Conservation (phyloP, 2,113 vertebrate genomes). For the Pseudonaja textilis region DNA sequence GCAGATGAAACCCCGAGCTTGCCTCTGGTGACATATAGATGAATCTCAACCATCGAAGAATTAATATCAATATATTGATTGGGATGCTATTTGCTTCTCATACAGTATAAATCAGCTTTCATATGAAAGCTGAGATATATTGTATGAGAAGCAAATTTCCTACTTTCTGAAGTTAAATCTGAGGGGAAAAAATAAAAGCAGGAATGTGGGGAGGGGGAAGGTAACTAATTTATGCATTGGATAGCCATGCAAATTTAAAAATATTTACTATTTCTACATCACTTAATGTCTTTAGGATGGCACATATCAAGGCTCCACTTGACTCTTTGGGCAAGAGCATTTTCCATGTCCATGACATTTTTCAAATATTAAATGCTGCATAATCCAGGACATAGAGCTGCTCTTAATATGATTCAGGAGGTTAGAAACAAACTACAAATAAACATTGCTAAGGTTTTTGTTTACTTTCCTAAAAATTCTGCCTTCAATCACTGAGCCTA, state of each 20-base stretch:
- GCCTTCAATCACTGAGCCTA: conserved; percentile 18
- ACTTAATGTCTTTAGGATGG: conserved; percentile 32
- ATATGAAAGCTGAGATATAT: background rate
- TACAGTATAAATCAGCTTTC: too few relatives aligned
- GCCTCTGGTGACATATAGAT: background rate
- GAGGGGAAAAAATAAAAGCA: conserved; percentile 11
- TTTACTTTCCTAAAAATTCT: conserved; percentile 49
- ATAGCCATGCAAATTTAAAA: conserved; percentile 38
- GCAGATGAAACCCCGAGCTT: background rate
- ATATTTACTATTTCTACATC: conserved; percentile 23
- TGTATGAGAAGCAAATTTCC: background rate
- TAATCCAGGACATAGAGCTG: conserved; percentile 27
- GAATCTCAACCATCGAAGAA: background rate
- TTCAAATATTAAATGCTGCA: conserved; percentile 29
- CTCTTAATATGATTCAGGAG: conserved; percentile 36
- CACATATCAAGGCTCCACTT: conserved; percentile 13
- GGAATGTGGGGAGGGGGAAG: fast-evolving
- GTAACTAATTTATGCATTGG: conserved; percentile 20
- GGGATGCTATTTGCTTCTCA: background rate
- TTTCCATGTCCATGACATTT: conserved; percentile 15
- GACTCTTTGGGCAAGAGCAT: background rate
- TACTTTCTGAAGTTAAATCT: conserved; percentile 26
- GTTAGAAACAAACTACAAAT: conserved; percentile 46
- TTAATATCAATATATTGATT: background rate
- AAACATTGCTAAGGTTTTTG: conserved; percentile 42